Conservation (phyloP, 2,113 vertebrate species). For the Caracal caracal region DNA sequence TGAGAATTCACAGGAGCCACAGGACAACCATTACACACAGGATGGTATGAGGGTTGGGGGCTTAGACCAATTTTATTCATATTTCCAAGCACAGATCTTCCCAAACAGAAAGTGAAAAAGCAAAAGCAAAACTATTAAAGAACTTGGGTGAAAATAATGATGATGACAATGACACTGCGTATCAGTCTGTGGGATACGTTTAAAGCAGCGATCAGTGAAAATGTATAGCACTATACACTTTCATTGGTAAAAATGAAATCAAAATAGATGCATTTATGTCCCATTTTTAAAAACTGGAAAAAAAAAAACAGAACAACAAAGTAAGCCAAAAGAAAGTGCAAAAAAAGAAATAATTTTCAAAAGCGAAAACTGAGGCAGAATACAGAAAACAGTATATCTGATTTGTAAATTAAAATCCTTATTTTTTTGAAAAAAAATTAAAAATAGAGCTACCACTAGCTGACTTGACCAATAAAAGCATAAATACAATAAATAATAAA, state of each 20-base stretch:
- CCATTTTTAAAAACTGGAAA: background rate
- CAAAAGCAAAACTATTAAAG: background rate
- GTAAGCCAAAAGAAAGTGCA: background rate
- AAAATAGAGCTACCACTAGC: background rate
- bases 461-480: background rate
- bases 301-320: background rate
- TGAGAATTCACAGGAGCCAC: background rate
- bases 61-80: background rate
- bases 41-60: background rate
- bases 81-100: background rate
- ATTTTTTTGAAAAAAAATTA: background rate
- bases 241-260: background rate
- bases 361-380: background rate
- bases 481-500: background rate
- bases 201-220: background rate
- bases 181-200: background rate
- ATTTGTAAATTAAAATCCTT: background rate
- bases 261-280: background rate
- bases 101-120: background rate
- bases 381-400: background rate
- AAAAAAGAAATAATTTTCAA: background rate
- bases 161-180: background rate
- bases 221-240: background rate
- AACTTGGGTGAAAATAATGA: background rate
- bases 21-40: background rate